Evolutionary conservation across 2,113 vertebrate genomes (phyloP).

Genomic region (Chlamydotis undulata): DNA sequence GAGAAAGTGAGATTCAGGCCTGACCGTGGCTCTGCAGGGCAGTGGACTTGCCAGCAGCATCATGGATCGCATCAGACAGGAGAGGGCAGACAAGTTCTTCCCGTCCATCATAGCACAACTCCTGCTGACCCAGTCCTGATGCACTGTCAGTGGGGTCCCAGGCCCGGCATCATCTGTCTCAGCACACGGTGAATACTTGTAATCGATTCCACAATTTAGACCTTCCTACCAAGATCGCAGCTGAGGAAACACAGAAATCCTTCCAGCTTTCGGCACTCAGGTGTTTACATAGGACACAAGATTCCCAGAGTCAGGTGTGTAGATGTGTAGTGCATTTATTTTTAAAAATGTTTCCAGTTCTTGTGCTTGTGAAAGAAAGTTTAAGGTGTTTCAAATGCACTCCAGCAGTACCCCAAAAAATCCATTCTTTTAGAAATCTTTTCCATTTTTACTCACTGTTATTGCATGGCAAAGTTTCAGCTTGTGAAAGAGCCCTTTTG

Average conservation of each 20-base stretch:
- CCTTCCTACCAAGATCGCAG: not conserved
- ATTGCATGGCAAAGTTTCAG: not conserved
- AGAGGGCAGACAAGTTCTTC: not conserved
- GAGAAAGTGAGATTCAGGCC: not conserved
- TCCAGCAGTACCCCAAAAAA: too few species aligned
- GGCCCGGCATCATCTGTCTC: not conserved
- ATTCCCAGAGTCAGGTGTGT: not conserved
- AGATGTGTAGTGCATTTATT: not conserved
- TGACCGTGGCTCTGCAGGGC: not conserved
- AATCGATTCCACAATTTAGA: not conserved
- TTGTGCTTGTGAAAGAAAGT: not conserved
- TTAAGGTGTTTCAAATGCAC: not conserved
- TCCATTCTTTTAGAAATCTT: not conserved
- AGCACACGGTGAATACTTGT: not conserved
- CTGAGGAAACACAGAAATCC: not conserved
- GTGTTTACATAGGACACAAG: not conserved
- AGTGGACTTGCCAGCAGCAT: not conserved
- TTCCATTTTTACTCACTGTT: not conserved
- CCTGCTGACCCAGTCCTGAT: not conserved
- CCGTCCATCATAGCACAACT: not conserved
- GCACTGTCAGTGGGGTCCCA: not conserved
- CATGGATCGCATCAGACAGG: accelerated
- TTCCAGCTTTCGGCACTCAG: not conserved
- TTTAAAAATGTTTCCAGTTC: not conserved
- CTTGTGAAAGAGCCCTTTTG: not conserved